Conservation (phyloP, 2,797 vertebrate genomes). For the Alca torda region DNA sequence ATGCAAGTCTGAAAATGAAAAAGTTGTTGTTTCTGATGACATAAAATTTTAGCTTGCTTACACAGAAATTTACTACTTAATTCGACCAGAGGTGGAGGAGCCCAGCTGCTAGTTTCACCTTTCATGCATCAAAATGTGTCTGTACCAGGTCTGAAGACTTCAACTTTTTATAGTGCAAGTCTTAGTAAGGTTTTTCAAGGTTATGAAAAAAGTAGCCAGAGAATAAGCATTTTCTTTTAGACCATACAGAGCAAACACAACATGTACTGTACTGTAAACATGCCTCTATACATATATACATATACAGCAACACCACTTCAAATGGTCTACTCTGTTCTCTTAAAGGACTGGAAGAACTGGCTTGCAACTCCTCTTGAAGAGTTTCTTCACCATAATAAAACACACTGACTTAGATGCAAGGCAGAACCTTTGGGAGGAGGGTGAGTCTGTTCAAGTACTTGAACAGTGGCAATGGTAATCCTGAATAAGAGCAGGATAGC, state of each 20-base stretch:
- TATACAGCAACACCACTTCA: neutral
- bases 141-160: neutral
- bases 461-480: neutral
- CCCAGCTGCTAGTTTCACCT: neutral
- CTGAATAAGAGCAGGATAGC: neutral
- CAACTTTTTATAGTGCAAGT: neutral
- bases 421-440: neutral
- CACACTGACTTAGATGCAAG: neutral
- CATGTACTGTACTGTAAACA: fast-evolving
- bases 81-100: neutral
- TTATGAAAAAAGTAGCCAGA: neutral
- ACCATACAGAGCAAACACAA: neutral
- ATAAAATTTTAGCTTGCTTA: neutral
- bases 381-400: neutral
- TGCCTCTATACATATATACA: neutral
- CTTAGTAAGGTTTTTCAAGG: neutral
- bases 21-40: neutral
- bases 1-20: neutral
- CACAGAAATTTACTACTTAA: neutral
- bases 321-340: neutral
- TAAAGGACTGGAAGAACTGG: neutral
- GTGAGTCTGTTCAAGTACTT: neutral
- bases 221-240: neutral
- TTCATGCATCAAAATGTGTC: neutral
- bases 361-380: neutral